phyloP scores from a whole-genome alignment of 2,797 vertebrate species.

The Nyctibius grandis region DNA sequence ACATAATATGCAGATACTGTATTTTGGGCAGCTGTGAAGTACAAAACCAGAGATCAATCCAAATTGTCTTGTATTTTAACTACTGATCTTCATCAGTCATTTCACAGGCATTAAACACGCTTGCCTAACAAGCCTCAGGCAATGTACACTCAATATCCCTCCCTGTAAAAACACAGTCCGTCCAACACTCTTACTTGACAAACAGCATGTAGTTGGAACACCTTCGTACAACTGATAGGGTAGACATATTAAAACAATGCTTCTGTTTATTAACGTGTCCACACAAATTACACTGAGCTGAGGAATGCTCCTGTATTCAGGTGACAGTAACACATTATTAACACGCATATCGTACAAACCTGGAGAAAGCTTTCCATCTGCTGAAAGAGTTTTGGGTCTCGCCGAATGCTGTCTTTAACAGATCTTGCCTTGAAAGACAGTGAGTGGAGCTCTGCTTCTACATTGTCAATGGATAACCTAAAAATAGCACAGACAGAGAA shows the following conservation, averaged over 20 bases:
- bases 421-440: slow-evolving; percentile 84
- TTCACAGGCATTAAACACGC: background rate
- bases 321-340: background rate
- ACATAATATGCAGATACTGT: background rate
- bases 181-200: slow-evolving; percentile 26
- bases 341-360: slow-evolving; percentile 71
- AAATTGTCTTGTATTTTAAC: background rate
- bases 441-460: slow-evolving; percentile 87
- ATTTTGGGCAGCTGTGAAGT: background rate
- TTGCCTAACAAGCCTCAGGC: background rate
- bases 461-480: slow-evolving; percentile 92
- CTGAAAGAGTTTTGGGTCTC: slow-evolving; percentile 82
- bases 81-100: slow-evolving; percentile 5
- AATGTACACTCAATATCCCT: background rate
- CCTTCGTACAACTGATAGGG: background rate
- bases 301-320: background rate
- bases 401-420: slow-evolving; percentile 87
- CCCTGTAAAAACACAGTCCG: slow-evolving; percentile 2
- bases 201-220: background rate
- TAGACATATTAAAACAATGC: background rate
- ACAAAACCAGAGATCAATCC: background rate
- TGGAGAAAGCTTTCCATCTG: slow-evolving; percentile 93
- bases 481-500: slow-evolving; percentile 14
- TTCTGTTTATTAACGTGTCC: background rate
- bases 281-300: background rate